These are phyloP conservation scores for Watsonalla binaria DNA, from an alignment of 2,888 invertebrate species.

Conservation along the genomic window DNA sequence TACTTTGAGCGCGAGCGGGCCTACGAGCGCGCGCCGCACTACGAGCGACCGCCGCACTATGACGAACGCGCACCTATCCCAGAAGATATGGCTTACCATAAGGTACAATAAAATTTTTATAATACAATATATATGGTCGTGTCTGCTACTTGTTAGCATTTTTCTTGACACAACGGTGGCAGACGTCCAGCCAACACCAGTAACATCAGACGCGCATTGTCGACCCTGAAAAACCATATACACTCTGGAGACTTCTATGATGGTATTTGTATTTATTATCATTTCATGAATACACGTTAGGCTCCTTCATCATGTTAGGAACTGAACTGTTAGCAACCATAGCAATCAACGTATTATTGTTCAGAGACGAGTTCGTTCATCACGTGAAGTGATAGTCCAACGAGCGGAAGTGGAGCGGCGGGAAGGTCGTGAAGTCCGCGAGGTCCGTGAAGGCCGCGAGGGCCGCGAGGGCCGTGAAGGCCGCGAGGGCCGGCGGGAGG, in stretches of 20 bases:
- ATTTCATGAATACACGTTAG: too few relatives aligned
- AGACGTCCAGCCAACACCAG: too few relatives aligned
- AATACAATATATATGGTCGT: too few relatives aligned
- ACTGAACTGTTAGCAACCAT: background rate
- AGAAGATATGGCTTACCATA: slow-evolving; percentile 58
- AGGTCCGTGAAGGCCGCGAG: slow-evolving; percentile 14
- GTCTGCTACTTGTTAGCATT: too few relatives aligned
- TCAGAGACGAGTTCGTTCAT: slow-evolving; percentile 78
- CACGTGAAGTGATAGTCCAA: slow-evolving; percentile 85
- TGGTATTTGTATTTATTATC: too few relatives aligned
- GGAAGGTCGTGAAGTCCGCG: slow-evolving; percentile 81
- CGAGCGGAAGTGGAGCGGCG: slow-evolving; percentile 76
- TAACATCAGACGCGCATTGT: too few relatives aligned
- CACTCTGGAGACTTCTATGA: too few relatives aligned
- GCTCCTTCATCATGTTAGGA: too few relatives aligned
- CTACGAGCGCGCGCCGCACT: slow-evolving; percentile 55
- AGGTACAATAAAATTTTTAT: slow-evolving; percentile 31
- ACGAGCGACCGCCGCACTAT: slow-evolving; percentile 57
- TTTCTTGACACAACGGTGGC: too few relatives aligned
- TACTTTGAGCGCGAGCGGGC: slow-evolving; percentile 56
- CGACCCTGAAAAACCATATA: too few relatives aligned
- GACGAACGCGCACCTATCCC: slow-evolving; percentile 50
- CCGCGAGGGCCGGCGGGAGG: slow-evolving; percentile 34
- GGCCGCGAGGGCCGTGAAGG: slow-evolving; percentile 22
- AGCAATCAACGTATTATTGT: background rate